A percentile compares a stretch with the other conserved stretches of the same genome.
phyloP scores from a whole-genome alignment of 2,113 vertebrate species.

The Epinephelus fuscoguttatus region DNA sequence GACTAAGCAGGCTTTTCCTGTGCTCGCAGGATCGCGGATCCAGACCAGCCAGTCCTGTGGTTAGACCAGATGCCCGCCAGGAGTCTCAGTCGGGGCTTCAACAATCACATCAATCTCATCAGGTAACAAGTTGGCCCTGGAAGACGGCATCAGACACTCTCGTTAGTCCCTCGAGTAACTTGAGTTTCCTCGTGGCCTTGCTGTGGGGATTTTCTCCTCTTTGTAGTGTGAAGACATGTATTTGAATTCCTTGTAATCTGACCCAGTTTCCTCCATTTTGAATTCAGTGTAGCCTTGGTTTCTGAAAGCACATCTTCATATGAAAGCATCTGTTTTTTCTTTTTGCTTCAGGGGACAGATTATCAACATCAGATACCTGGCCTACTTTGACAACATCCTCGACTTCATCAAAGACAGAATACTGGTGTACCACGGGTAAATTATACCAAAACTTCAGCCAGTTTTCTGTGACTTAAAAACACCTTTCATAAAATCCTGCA shows the following conservation, averaged over 20 bases:
- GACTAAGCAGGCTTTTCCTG: conserved; percentile 17
- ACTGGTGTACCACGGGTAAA: conserved; percentile 96
- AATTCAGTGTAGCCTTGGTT: background rate
- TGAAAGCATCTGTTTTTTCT: background rate
- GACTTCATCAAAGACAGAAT: conserved; percentile 98
- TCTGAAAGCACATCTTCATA: background rate
- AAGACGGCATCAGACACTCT: background rate
- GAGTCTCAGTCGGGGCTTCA: conserved; percentile 96
- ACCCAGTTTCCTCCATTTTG: background rate
- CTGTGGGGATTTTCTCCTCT: background rate
- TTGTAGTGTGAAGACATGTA: background rate
- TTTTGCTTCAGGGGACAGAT: conserved; percentile 91
- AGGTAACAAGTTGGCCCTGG: conserved; percentile 79
- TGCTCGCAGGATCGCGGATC: conserved; percentile 91
- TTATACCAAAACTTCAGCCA: background rate
- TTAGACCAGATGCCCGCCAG: conserved; percentile 97
- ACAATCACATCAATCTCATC: conserved; percentile 98
- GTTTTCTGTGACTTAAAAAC: background rate
- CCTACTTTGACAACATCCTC: conserved; percentile 97
- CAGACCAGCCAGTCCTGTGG: conserved; percentile 98
- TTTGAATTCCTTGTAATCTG: background rate
- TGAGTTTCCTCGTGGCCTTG: background rate
- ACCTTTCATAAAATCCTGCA: background rate
- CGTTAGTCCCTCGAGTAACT: background rate
- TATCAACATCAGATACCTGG: conserved; percentile 96